Conservation (phyloP, 2,888 invertebrate genomes). For the Dicyrtomina minuta region DNA sequence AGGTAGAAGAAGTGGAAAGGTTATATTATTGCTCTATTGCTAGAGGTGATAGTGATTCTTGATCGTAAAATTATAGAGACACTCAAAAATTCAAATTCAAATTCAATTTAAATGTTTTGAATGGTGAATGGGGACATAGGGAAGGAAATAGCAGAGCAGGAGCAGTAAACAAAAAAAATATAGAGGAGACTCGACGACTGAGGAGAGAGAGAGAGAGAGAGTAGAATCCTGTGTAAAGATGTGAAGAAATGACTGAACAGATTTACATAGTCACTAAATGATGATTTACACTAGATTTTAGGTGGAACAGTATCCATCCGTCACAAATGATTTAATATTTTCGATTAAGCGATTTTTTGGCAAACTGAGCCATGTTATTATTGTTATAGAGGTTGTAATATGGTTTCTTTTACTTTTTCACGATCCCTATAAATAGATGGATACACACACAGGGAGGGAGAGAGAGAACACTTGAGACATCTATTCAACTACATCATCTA, state of each 20-base stretch:
- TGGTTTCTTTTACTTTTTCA: too few relatives aligned
- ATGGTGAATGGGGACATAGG: background rate
- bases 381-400: conserved; percentile 8
- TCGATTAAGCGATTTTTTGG: conserved; percentile 33
- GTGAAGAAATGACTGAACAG: conserved; percentile 33
- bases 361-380: conserved; percentile 27
- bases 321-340: conserved; percentile 37
- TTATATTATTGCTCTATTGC: too few relatives aligned
- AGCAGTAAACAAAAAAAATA: too few relatives aligned
- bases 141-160: background rate
- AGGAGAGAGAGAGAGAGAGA: conserved; percentile 2
- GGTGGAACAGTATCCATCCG: conserved; percentile 3
- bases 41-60: too few relatives aligned
- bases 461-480: conserved; percentile 35
- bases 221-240: conserved; percentile 33
- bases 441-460: too few relatives aligned
- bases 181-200: background rate
- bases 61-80: too few relatives aligned
- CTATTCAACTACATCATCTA: background rate
- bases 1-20: background rate
- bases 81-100: too few relatives aligned
- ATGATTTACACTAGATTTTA: conserved; percentile 35
- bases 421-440: background rate
- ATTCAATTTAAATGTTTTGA: too few relatives aligned
- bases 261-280: conserved; percentile 32